Evolutionary conservation across 1,140 invertebrate genomes (phyloP).

Genomic region (Pseudachorutes palmiensis): DNA sequence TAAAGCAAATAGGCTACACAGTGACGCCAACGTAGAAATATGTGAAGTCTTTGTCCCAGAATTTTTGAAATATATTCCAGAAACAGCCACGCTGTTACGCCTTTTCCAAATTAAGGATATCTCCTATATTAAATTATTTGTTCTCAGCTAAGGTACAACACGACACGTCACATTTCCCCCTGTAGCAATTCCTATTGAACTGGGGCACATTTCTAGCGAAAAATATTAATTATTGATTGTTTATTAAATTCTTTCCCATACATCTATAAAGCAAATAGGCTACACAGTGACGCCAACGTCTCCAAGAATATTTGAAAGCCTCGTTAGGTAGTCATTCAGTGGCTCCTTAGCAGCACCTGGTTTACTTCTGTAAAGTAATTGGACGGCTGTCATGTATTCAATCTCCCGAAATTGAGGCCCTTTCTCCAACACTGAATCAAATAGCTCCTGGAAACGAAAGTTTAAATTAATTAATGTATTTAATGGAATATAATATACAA

Average conservation of each 20-base stretch:
- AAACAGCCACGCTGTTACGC: no score
- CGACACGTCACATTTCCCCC: no score
- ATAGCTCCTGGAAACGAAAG: constrained; percentile 60
- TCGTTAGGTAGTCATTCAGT: constrained; percentile 47
- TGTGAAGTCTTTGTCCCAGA: constrained; percentile 54
- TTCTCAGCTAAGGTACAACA: no score
- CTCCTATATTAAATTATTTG: no score
- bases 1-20: no score
- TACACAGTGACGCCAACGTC: constrained; percentile 56
- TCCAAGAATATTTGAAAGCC: constrained; percentile 57
- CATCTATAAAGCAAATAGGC: not conserved
- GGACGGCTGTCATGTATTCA: constrained; percentile 76
- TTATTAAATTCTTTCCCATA: no score
- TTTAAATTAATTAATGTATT: constrained; percentile 3
- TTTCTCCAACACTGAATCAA: constrained; percentile 68
- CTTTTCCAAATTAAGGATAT: no score
- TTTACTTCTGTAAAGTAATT: constrained; percentile 57
- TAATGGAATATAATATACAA: not conserved
- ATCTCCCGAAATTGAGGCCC: constrained; percentile 73
- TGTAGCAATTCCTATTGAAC: no score
- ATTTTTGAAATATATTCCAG: constrained; percentile 63
- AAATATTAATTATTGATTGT: no score
- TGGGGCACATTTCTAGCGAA: no score
- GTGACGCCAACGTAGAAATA: no score
- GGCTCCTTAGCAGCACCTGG: constrained; percentile 42